A percentile compares a stretch with the other conserved stretches of the same genome.
These are phyloP conservation scores for Tachuris rubrigastra DNA, from an alignment of 2,113 vertebrate species.

Conservation along the genomic window DNA sequence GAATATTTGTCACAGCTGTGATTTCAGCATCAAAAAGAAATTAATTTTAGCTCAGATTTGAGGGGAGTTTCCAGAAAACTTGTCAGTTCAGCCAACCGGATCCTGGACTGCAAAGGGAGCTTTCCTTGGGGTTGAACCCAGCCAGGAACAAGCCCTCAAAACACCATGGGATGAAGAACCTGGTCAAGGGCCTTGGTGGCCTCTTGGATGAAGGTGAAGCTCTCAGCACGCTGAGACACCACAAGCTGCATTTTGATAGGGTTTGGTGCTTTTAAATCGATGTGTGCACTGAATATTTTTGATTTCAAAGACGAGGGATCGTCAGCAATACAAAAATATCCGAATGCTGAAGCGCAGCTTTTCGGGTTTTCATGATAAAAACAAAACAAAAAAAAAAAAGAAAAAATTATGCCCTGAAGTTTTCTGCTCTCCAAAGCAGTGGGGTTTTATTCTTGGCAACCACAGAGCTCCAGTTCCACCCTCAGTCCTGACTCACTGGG, in stretches of 20 bases:
- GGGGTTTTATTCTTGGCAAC: slow-evolving; percentile 28
- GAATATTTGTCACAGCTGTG: slow-evolving; percentile 67
- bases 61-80: slow-evolving; percentile 58
- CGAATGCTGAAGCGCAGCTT: neutral
- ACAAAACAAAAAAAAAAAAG: neutral
- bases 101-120: neutral
- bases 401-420: neutral
- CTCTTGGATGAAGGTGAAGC: neutral
- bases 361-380: neutral
- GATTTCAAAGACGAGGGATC: neutral
- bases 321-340: neutral
- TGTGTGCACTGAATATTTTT: neutral
- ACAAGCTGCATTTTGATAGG: neutral
- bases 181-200: neutral
- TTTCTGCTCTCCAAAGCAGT: neutral
- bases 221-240: neutral
- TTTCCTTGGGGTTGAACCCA: neutral
- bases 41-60: slow-evolving; percentile 57
- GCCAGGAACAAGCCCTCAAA: neutral
- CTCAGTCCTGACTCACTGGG: slow-evolving; percentile 55
- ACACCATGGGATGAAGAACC: neutral
- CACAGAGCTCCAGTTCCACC: slow-evolving; percentile 38
- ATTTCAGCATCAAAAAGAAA: slow-evolving; percentile 63
- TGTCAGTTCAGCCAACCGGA: slow-evolving; percentile 53
- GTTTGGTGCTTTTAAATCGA: neutral